These are phyloP conservation scores for Brachionus paranguensis DNA, from an alignment of 1,140 invertebrate genomes.

Conservation along the genomic window DNA sequence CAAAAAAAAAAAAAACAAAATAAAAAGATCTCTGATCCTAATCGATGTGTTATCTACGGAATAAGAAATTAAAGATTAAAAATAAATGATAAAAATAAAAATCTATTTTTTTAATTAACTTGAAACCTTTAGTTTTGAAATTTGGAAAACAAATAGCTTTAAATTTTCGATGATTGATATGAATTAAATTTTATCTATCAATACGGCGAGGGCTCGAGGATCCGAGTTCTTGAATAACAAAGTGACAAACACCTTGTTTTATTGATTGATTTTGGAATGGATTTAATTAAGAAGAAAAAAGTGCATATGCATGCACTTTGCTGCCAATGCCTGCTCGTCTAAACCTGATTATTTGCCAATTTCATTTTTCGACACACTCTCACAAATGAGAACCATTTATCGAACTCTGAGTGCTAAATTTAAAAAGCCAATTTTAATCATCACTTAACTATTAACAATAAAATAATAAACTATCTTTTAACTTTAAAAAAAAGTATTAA, in stretches of 20 bases:
- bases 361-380: neutral
- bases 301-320: neutral
- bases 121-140: conserved; percentile 7
- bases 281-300: neutral
- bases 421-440: neutral
- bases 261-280: neutral
- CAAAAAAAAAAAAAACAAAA: neutral
- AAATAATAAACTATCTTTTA: neutral
- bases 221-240: neutral
- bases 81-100: neutral
- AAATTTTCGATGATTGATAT: conserved; percentile 17
- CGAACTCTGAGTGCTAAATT: neutral
- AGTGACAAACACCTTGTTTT: conserved; percentile 13
- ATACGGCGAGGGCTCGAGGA: neutral
- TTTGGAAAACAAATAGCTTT: neutral
- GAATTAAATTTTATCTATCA: conserved; percentile 32
- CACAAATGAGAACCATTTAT: neutral
- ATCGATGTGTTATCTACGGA: neutral
- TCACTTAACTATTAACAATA: neutral
- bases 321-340: neutral
- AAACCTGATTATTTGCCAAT: conserved; percentile 27
- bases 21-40: neutral
- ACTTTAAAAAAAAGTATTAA: neutral
- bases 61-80: neutral
- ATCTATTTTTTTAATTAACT: conserved; percentile 15